These are phyloP conservation scores for Plebejus anna DNA, from an alignment of 2,888 invertebrate species.

Conservation along the genomic window DNA sequence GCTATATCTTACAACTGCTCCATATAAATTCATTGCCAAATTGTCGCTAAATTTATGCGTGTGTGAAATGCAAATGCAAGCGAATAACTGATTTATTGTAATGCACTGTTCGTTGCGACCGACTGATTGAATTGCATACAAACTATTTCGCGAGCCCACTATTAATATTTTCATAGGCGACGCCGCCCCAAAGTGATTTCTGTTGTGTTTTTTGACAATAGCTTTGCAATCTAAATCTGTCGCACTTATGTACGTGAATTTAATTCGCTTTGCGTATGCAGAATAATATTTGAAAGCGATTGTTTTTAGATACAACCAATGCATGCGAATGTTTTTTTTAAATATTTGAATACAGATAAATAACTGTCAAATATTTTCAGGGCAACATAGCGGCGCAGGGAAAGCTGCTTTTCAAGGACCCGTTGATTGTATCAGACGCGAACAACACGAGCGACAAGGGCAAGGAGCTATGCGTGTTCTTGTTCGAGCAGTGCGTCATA, in stretches of 20 bases:
- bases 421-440: conserved; percentile 85
- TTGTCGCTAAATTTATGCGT: conserved; percentile 17
- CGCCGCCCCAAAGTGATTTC: neutral
- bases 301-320: neutral
- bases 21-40: conserved; percentile 21
- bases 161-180: neutral
- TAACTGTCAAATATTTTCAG: conserved; percentile 67
- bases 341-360: neutral
- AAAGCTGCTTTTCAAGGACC: conserved; percentile 93
- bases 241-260: neutral
- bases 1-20: neutral
- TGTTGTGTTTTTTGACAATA: neutral
- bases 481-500: conserved; percentile 98
- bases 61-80: conserved; percentile 24
- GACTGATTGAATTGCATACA: conserved; percentile 8
- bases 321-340: neutral
- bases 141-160: neutral
- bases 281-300: neutral
- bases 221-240: neutral
- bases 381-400: conserved; percentile 99
- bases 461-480: conserved; percentile 95
- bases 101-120: conserved; percentile 11
- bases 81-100: conserved; percentile 25
- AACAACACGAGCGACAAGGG: conserved; percentile 61
- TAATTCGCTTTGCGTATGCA: neutral